A percentile compares a stretch with the other conserved stretches of the same genome.
These are phyloP conservation scores for Linyphia triangularis DNA, from an alignment of 2,888 invertebrate genomes.

Conservation along the genomic window DNA sequence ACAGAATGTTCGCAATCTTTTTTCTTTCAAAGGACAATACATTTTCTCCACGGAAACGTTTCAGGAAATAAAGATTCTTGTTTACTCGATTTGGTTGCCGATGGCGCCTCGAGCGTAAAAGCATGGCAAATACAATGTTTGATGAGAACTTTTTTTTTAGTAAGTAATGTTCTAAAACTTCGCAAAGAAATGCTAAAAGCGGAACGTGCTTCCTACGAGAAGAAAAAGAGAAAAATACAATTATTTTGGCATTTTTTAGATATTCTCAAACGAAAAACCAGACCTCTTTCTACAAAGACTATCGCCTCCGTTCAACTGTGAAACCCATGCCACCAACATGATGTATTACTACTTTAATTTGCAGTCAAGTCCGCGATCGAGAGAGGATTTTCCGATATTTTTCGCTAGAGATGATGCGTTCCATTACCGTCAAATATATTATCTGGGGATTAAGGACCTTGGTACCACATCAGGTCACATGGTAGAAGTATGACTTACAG, in stretches of 20 bases:
- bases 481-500: conserved; percentile 31
- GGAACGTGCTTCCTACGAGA: neutral
- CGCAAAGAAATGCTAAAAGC: neutral
- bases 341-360: conserved; percentile 29
- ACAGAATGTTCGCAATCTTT: neutral
- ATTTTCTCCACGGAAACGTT: conserved; percentile 28
- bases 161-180: neutral
- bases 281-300: neutral
- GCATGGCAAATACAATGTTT: conserved; percentile 51
- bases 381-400: conserved; percentile 53
- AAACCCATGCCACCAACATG: conserved; percentile 12
- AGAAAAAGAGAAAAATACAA: neutral
- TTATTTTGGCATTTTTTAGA: neutral
- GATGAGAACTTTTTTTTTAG: conserved; percentile 10
- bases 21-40: conserved; percentile 18
- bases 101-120: conserved; percentile 36
- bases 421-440: conserved; percentile 61
- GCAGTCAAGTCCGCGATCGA: conserved; percentile 2
- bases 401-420: conserved; percentile 56
- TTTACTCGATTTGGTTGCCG: conserved; percentile 2
- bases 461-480: conserved; percentile 14
- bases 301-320: neutral
- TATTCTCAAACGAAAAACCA: neutral
- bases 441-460: conserved; percentile 34
- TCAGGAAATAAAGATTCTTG: conserved; percentile 10